Base-by-base conservation (phyloP, 1,140 invertebrate genomes). In the Cydia fagiglandana region DNA sequence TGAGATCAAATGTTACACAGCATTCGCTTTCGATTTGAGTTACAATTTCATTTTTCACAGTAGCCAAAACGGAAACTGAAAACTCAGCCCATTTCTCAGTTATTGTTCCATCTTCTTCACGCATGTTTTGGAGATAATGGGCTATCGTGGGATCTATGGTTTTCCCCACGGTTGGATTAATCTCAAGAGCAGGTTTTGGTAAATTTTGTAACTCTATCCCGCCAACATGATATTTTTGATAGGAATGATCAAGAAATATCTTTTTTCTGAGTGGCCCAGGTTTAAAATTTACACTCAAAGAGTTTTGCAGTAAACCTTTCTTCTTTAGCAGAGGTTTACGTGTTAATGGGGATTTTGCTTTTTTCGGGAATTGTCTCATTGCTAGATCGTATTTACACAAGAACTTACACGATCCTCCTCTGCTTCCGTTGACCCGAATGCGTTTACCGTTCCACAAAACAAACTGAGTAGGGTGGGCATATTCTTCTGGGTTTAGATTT, bases 1-100 rank as follows among this genome's bases (percentile, higher is more conserved):
- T 78, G 66, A 92, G 79, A 76, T 88, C 80, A 83, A 92, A 93
- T 38, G 85, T 86, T 12, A 90, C 73, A 38, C 61, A 70, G 66
- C 64, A 75, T 73, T 82, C 73, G 74, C 77, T 75, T 68, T 79
- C 77, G 45, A 77, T 68, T 76, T 88, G 85, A 75, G 78, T 34
- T 34, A 78, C 30, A 34, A 64, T 78, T 17, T 83, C 81, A 64
- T 85, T 81, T 75, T 84, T 73, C 64, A 82, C 73, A 34, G 64
- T 83, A 10, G 88, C 87, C 76, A 93, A 70, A 30, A 84, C 80
- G 10, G 89, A 87, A 24, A 88, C 84, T 15, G 90, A 82, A 83
- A 91, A 92, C 17, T 92, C 84, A 7, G 90, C 89, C 89, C 88
- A 92, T 79, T 90, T 88, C 75, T 83, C 50, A 20, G 84, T 84